phyloP scores from a whole-genome alignment of 1,140 invertebrate genomes.

The Trachymyrmex cornetzi region DNA sequence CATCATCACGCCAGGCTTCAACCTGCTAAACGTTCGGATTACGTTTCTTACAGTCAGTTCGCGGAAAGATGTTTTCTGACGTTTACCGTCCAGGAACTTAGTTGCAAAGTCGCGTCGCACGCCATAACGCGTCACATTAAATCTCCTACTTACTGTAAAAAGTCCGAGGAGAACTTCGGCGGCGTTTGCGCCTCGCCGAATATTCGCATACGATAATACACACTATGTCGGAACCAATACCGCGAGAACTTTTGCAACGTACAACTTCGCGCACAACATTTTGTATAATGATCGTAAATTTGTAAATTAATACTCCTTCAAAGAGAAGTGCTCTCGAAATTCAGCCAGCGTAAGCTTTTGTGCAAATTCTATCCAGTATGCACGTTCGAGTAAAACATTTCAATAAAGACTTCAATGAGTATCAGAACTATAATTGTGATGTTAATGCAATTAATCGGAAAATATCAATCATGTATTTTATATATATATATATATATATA shows the following conservation, averaged over 20 bases:
- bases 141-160: slow-evolving; percentile 54
- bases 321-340: background rate
- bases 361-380: background rate
- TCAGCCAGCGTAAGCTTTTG: background rate
- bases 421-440: background rate
- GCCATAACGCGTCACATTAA: slow-evolving; percentile 62
- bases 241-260: slow-evolving; percentile 2
- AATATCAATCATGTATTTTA: background rate
- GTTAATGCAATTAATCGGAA: background rate
- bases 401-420: background rate
- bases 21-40: slow-evolving; percentile 71
- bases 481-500: background rate
- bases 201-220: slow-evolving; percentile 42
- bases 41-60: slow-evolving; percentile 65
- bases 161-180: slow-evolving; percentile 42
- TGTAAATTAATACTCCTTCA: slow-evolving; percentile 34
- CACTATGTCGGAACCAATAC: slow-evolving; percentile 4
- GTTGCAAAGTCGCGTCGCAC: slow-evolving; percentile 62
- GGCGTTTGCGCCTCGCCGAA: background rate
- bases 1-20: slow-evolving; percentile 50
- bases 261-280: background rate
- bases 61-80: slow-evolving; percentile 72
- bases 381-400: background rate
- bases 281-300: slow-evolving; percentile 43
- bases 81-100: slow-evolving; percentile 66